Percentiles rank a stretch among this genome's conserved stretches.
Conservation (phyloP, 2,113 vertebrate genomes). For the Cettia cetti region DNA sequence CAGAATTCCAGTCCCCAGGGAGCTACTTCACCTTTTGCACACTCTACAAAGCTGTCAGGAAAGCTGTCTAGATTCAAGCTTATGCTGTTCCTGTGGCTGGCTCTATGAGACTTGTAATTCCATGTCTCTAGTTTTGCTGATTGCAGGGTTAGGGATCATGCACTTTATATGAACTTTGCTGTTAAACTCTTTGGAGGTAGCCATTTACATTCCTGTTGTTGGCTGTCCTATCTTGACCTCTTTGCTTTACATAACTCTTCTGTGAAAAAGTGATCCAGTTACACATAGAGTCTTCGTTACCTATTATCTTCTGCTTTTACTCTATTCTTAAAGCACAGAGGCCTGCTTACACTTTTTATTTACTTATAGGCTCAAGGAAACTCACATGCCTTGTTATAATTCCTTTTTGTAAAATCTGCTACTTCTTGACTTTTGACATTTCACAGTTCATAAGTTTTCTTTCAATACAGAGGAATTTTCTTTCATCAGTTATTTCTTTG, state of each 20-base stretch:
- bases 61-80: not conserved
- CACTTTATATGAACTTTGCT: not conserved
- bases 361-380: not conserved
- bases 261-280: not conserved
- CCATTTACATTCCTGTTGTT: not conserved
- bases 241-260: not conserved
- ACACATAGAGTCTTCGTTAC: not conserved
- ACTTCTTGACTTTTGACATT: not conserved
- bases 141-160: not conserved
- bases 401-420: not conserved
- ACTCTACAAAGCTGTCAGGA: not conserved
- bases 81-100: not conserved
- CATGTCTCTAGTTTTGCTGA: not conserved
- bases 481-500: not conserved
- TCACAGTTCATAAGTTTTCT: not conserved
- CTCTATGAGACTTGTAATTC: not conserved
- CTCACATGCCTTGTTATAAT: not conserved
- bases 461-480: not conserved
- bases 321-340: not conserved
- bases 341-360: not conserved
- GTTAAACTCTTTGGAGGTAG: not conserved
- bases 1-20: not conserved
- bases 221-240: not conserved
- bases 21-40: not conserved
- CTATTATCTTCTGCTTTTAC: not conserved